phyloP scores from a whole-genome alignment of 1,140 invertebrate genomes.

The Octopus sinensis region DNA sequence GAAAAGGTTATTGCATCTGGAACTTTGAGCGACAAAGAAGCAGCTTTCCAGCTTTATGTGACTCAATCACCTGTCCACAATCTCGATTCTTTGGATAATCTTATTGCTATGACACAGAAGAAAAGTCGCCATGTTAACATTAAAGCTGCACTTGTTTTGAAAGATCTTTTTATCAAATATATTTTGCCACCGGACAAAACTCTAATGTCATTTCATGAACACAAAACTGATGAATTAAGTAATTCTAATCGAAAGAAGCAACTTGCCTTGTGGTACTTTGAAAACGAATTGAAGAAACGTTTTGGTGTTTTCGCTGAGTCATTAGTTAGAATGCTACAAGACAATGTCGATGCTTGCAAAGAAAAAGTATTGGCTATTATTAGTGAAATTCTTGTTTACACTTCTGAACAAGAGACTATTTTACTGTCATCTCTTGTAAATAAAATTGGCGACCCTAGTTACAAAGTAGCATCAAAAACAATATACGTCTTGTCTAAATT shows the following conservation, averaged over 20 bases:
- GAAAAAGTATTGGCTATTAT: conserved; percentile 71
- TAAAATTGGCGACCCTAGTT: conserved; percentile 89
- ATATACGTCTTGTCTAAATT: conserved; percentile 82
- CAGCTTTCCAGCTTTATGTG: conserved; percentile 76
- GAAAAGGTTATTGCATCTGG: conserved; percentile 76
- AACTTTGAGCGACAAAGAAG: conserved; percentile 80
- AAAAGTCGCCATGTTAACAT: conserved; percentile 77
- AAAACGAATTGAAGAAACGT: conserved; percentile 75
- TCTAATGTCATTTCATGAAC: conserved; percentile 65
- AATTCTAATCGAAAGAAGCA: conserved; percentile 4
- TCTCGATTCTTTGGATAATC: conserved; percentile 67
- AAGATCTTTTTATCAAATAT: conserved; percentile 65
- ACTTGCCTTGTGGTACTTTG: conserved; percentile 71
- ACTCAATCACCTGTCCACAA: conserved; percentile 83
- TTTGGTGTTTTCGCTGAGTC: conserved; percentile 73
- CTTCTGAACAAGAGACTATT: not conserved
- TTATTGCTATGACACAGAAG: conserved; percentile 77
- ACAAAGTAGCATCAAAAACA: conserved; percentile 82
- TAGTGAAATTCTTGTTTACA: conserved; percentile 38
- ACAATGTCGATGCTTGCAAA: conserved; percentile 75
- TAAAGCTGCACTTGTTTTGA: conserved; percentile 60
- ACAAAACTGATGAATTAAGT: not conserved
- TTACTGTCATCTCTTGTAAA: conserved; percentile 82
- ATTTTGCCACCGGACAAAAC: conserved; percentile 73
- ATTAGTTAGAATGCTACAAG: conserved; percentile 66